Percentiles rank a stretch among this genome's conserved stretches.
Evolutionary conservation across 2,888 invertebrate genomes (phyloP).

Genomic region (Anaspis maculata): DNA sequence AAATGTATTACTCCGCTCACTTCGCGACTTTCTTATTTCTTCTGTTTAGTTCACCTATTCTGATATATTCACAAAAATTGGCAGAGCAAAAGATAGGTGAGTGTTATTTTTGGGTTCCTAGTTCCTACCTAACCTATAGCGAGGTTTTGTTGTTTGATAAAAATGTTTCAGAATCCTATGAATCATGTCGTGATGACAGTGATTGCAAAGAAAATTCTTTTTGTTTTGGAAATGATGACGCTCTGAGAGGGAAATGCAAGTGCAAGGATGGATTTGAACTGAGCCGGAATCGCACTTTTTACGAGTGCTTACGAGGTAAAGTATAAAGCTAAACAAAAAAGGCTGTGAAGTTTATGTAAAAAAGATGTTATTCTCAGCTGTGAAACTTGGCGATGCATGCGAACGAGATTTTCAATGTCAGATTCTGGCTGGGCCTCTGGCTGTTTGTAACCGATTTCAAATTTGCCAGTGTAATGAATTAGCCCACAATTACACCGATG

Average conservation of each 20-base stretch:
- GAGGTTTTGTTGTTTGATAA: no score
- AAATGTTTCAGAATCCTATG: conserved; percentile 21
- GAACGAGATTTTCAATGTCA: conserved; percentile 33
- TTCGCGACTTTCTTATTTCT: no score
- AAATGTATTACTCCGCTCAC: no score
- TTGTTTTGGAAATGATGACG: conserved; percentile 32
- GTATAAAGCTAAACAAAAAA: conserved; percentile 8
- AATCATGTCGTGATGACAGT: conserved; percentile 26
- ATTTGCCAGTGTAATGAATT: conserved; percentile 28
- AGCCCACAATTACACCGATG: conserved; percentile 26
- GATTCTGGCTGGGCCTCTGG: conserved; percentile 22
- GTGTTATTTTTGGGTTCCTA: conserved; percentile 2
- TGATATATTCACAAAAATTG: conserved; percentile 2
- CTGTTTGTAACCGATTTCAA: conserved; percentile 24
- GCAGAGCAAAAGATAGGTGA: conserved; percentile 11
- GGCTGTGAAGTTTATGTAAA: conserved; percentile 1
- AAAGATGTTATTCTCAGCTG: conserved; percentile 27
- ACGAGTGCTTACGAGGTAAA: conserved; percentile 40
- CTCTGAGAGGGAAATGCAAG: conserved; percentile 34
- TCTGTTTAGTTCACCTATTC: neutral
- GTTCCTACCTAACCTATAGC: neutral
- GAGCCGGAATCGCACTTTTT: conserved; percentile 35
- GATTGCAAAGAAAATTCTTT: conserved; percentile 35
- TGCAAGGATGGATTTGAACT: conserved; percentile 39
- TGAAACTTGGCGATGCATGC: conserved; percentile 29